phyloP scores from a whole-genome alignment of 92 coral and sea anemone genomes.

The Galaxea fascicularis region DNA sequence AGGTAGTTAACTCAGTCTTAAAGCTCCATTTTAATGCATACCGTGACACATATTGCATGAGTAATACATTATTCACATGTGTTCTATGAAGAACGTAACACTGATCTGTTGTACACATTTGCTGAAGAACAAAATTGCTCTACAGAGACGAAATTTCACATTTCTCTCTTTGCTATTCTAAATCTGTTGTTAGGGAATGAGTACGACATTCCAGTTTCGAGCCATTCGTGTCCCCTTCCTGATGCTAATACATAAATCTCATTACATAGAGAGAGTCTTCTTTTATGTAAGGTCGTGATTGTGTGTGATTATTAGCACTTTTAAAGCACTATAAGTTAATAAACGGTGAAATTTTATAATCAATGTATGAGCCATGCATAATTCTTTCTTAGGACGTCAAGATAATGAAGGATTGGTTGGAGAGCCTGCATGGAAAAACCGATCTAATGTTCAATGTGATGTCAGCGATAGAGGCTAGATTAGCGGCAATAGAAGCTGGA shows the following conservation, averaged over 20 bases:
- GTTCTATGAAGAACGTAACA: neutral
- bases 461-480: neutral
- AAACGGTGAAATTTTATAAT: neutral
- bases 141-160: neutral
- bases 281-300: neutral
- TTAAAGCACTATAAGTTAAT: neutral
- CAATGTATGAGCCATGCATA: neutral
- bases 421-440: constrained; percentile 7
- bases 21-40: neutral
- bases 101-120: neutral
- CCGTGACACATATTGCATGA: neutral
- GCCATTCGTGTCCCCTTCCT: constrained; percentile 2
- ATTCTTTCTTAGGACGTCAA: constrained; percentile 21
- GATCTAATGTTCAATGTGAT: neutral
- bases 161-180: neutral
- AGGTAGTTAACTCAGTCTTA: constrained; percentile 8
- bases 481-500: constrained; percentile 25
- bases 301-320: neutral
- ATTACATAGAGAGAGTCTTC: neutral
- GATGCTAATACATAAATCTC: neutral
- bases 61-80: neutral
- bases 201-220: neutral
- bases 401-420: constrained; percentile 16
- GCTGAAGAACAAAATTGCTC: neutral
- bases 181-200: neutral